Evolutionary conservation across 2,888 invertebrate genomes (phyloP).

Genomic region (Cryptocephalus moraei): DNA sequence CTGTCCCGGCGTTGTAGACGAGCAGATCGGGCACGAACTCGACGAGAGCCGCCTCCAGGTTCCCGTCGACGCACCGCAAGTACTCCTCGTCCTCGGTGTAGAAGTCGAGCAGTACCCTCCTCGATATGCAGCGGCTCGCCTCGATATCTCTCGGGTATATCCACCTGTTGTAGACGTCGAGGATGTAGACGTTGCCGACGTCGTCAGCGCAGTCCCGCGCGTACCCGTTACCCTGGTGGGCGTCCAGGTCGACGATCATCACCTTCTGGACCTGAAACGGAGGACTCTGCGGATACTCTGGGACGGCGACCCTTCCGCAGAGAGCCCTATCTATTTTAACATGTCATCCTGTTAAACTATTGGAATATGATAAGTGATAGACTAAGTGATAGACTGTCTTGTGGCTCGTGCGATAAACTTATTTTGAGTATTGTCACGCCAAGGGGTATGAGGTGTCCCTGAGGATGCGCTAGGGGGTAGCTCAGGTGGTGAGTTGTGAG

Average conservation of each 20-base stretch:
- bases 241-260: conserved; percentile 87
- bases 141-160: conserved; percentile 71
- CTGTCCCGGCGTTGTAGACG: conserved; percentile 92
- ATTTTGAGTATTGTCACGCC: too few relatives aligned
- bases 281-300: background rate
- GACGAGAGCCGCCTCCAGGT: conserved; percentile 53
- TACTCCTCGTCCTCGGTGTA: conserved; percentile 59
- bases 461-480: too few relatives aligned
- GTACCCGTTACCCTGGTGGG: conserved; percentile 90
- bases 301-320: too few relatives aligned
- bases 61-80: conserved; percentile 55
- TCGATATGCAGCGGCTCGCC: conserved; percentile 63
- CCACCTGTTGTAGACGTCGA: conserved; percentile 75
- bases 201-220: conserved; percentile 68
- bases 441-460: too few relatives aligned
- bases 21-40: conserved; percentile 71
- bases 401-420: too few relatives aligned
- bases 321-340: too few relatives aligned
- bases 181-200: conserved; percentile 60
- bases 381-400: background rate
- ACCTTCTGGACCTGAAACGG: conserved; percentile 44
- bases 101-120: conserved; percentile 53
- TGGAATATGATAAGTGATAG: background rate
- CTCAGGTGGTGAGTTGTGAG: too few relatives aligned
- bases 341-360: background rate